phyloP scores from a whole-genome alignment of 1,140 invertebrate genomes.

The Euura lappo region DNA sequence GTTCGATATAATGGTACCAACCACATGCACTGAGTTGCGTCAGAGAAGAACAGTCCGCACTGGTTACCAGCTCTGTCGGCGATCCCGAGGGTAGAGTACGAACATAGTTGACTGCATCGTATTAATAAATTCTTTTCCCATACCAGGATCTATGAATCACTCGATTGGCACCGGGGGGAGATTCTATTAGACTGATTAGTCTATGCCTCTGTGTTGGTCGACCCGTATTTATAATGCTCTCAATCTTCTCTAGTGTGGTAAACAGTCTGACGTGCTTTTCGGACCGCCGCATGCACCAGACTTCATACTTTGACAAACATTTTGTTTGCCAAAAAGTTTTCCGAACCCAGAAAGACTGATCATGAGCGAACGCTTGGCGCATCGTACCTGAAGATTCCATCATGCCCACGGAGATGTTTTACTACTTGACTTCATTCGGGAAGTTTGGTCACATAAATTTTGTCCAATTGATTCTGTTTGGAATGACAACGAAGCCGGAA shows the following conservation, averaged over 20 bases:
- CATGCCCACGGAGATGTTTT: no score
- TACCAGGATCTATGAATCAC: conserved; percentile 42
- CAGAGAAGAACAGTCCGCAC: neutral
- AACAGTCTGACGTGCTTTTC: conserved; percentile 8
- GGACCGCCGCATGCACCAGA: neutral
- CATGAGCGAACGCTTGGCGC: no score
- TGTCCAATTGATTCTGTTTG: no score
- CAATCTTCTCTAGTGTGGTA: conserved; percentile 23
- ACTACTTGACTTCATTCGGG: no score
- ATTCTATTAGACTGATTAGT: conserved; percentile 45
- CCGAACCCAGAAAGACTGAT: neutral
- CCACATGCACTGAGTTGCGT: neutral
- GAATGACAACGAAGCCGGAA: no score
- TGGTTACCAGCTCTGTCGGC: neutral
- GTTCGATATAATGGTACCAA: conserved; percentile 27
- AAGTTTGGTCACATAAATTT: no score
- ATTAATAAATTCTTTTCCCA: conserved; percentile 45
- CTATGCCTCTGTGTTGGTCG: conserved; percentile 28
- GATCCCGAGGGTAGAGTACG: neutral
- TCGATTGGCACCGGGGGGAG: conserved; percentile 40
- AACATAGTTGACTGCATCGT: conserved; percentile 28
- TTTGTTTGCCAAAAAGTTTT: neutral
- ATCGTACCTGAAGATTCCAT: no score
- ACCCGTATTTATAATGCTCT: conserved; percentile 26
- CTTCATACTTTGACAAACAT: neutral